These are phyloP conservation scores for Sinodicranocentrus sp. DNA, from an alignment of 2,888 invertebrate species.

Conservation along the genomic window DNA sequence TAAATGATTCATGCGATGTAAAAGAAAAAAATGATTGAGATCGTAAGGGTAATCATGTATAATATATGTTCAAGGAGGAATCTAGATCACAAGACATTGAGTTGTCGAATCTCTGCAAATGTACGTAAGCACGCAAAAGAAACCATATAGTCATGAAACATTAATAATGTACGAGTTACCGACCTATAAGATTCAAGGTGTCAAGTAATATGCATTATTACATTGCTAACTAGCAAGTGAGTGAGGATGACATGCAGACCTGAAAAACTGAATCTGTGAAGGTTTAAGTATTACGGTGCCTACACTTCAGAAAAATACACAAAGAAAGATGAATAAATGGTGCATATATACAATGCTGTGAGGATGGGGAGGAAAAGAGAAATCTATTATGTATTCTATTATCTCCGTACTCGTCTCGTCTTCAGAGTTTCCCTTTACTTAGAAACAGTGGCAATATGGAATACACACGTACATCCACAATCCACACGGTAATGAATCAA, in stretches of 20 bases:
- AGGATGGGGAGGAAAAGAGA: slow-evolving; percentile 24
- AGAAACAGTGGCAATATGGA: slow-evolving; percentile 20
- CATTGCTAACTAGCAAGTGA: slow-evolving; percentile 26
- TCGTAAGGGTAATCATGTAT: background rate
- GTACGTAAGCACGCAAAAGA: background rate
- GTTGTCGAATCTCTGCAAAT: slow-evolving; percentile 6
- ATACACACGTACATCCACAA: slow-evolving; percentile 27
- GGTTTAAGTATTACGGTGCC: background rate
- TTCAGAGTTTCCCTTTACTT: slow-evolving; percentile 14
- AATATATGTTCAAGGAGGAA: background rate
- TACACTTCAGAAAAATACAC: background rate
- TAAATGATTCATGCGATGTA: background rate
- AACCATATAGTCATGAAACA: background rate
- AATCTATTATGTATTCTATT: slow-evolving; percentile 37
- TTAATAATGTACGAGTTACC: background rate
- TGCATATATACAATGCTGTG: background rate
- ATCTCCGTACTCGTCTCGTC: background rate
- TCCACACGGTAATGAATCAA: slow-evolving; percentile 75
- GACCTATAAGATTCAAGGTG: slow-evolving; percentile 4
- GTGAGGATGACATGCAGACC: slow-evolving; percentile 16
- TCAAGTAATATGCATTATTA: slow-evolving; percentile 1
- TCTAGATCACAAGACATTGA: slow-evolving; percentile 11
- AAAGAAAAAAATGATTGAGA: slow-evolving; percentile 2
- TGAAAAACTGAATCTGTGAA: slow-evolving; percentile 3
- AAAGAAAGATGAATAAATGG: slow-evolving; percentile 5